phyloP scores from a whole-genome alignment of 2,113 vertebrate species.

The Leucopsar rothschildi region DNA sequence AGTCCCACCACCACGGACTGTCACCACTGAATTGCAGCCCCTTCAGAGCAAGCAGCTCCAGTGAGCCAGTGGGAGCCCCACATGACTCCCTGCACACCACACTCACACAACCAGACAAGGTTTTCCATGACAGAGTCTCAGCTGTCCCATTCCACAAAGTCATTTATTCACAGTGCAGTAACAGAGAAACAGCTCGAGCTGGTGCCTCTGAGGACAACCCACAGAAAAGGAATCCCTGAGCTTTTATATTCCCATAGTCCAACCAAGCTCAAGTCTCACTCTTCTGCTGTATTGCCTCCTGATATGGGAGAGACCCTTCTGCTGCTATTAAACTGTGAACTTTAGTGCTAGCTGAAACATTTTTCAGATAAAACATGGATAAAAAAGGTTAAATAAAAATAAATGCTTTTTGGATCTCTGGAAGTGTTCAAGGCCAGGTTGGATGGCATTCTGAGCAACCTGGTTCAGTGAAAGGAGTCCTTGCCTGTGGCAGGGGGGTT shows the following conservation, averaged over 20 bases:
- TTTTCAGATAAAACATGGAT: neutral
- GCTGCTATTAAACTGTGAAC: neutral
- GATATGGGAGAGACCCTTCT: neutral
- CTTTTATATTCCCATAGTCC: neutral
- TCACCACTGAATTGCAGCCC: neutral
- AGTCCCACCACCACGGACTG: neutral
- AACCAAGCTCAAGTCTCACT: neutral
- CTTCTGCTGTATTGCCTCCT: accelerated
- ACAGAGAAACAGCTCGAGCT: neutral
- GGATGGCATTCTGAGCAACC: neutral
- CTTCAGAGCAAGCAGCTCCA: neutral
- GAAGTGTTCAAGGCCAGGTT: neutral
- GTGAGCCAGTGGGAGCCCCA: accelerated
- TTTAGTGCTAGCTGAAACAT: neutral
- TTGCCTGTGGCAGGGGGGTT: accelerated
- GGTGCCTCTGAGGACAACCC: neutral
- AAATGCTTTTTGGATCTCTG: neutral
- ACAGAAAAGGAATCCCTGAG: neutral
- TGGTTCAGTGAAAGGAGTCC: neutral
- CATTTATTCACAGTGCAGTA: neutral
- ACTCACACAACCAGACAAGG: neutral
- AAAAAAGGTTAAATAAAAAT: neutral
- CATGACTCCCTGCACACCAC: neutral
- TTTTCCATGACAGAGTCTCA: neutral
- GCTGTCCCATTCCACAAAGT: neutral